Percentiles rank a stretch among this genome's conserved stretches.
phyloP scores from a whole-genome alignment of 2,888 invertebrate species.

The Encarsia formosa region DNA sequence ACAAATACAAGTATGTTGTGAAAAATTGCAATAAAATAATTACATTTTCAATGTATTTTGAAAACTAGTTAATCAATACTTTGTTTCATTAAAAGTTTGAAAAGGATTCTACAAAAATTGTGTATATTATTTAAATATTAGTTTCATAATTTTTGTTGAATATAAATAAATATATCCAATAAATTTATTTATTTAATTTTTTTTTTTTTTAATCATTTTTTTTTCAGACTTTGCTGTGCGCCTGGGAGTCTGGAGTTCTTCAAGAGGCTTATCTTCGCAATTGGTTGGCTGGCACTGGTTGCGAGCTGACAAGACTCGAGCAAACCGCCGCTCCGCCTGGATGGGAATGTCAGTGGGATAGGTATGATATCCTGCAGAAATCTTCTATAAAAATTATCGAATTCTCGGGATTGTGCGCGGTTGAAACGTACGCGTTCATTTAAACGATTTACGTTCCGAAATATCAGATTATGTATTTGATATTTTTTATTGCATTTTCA shows the following conservation, averaged over 20 bases:
- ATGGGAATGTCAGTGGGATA: constrained; percentile 72
- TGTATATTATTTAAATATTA: no score
- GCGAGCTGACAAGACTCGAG: constrained; percentile 61
- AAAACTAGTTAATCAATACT: no score
- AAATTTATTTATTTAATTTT: no score
- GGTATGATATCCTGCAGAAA: constrained; percentile 56
- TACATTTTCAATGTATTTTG: neutral
- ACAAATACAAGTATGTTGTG: constrained; percentile 58
- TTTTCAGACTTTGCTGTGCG: constrained; percentile 60
- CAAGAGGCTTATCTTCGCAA: constrained; percentile 58
- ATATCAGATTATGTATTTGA: constrained; percentile 5
- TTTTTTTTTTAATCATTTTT: no score
- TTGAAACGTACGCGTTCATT: neutral
- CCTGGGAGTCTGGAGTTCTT: constrained; percentile 61
- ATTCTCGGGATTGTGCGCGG: neutral
- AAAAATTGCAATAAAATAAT: neutral
- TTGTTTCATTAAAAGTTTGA: no score
- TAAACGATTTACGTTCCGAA: neutral
- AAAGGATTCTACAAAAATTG: no score
- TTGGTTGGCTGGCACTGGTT: constrained; percentile 60
- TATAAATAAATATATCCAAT: no score
- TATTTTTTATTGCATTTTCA: neutral
- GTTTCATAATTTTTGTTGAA: no score
- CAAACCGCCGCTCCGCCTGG: constrained; percentile 63
- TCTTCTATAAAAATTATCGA: constrained; percentile 15